A percentile compares a stretch with the other conserved stretches of the same genome.
These are phyloP conservation scores for Rhagoletis zephyria DNA, from an alignment of 1,140 invertebrate species.

Conservation along the genomic window DNA sequence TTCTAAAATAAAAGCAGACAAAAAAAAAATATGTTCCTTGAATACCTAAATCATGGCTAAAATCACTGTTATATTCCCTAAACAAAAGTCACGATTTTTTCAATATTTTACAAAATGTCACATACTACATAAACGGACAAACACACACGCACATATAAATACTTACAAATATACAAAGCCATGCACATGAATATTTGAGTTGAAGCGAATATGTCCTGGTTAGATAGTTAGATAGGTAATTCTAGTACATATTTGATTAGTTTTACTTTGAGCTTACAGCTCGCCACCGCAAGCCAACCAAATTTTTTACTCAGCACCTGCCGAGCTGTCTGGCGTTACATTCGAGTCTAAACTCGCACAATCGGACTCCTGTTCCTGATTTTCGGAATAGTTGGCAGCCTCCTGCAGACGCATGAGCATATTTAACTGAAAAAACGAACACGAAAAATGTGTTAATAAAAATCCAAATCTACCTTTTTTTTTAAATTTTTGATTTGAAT, in stretches of 20 bases:
- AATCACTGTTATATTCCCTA: constrained; percentile 54
- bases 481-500: no score
- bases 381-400: constrained; percentile 91
- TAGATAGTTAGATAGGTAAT: constrained; percentile 37
- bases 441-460: constrained; percentile 55
- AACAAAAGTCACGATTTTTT: constrained; percentile 54
- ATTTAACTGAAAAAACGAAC: constrained; percentile 81
- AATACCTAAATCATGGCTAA: neutral
- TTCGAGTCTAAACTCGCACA: constrained; percentile 85
- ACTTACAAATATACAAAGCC: constrained; percentile 31
- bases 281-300: neutral
- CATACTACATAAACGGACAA: constrained; percentile 7
- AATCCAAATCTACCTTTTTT: constrained; percentile 15
- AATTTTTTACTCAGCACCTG: constrained; percentile 72
- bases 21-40: neutral
- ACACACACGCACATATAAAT: constrained; percentile 7
- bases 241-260: constrained; percentile 54
- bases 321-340: constrained; percentile 79
- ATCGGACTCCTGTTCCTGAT: constrained; percentile 88
- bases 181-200: constrained; percentile 41
- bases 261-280: constrained; percentile 20
- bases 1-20: neutral
- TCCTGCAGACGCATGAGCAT: constrained; percentile 96
- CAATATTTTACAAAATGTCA: constrained; percentile 37
- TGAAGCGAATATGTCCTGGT: constrained; percentile 59